These are phyloP conservation scores for Cherax destructor DNA, from an alignment of 1,140 invertebrate species.

Conservation along the genomic window DNA sequence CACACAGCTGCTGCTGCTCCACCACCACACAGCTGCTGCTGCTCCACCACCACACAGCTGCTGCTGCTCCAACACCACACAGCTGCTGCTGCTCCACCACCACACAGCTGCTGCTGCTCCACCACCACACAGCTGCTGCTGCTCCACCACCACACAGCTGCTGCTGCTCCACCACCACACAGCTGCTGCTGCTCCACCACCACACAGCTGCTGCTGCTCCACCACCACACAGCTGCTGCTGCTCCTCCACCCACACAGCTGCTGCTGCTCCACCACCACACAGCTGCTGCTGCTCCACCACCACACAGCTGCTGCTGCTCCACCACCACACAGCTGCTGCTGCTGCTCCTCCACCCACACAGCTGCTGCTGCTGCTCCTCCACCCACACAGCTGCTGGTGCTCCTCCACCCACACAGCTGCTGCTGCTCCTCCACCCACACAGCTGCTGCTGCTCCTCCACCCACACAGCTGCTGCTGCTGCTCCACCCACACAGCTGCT, in stretches of 20 bases:
- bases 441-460: background rate
- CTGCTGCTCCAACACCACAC: background rate
- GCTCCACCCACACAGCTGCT: background rate
- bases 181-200: no score
- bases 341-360: background rate
- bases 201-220: background rate
- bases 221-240: background rate
- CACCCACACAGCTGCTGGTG: no score
- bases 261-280: background rate
- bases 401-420: no score
- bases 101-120: no score
- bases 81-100: background rate
- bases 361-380: background rate
- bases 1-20: background rate
- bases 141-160: background rate
- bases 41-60: no score
- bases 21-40: no score
- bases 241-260: background rate
- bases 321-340: no score
- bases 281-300: background rate
- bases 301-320: no score
- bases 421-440: background rate
- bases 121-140: background rate
- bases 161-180: background rate
- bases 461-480: background rate